These are phyloP conservation scores for Hippocampus guttulatus DNA, from an alignment of 2,113 vertebrate species.

Conservation along the genomic window DNA sequence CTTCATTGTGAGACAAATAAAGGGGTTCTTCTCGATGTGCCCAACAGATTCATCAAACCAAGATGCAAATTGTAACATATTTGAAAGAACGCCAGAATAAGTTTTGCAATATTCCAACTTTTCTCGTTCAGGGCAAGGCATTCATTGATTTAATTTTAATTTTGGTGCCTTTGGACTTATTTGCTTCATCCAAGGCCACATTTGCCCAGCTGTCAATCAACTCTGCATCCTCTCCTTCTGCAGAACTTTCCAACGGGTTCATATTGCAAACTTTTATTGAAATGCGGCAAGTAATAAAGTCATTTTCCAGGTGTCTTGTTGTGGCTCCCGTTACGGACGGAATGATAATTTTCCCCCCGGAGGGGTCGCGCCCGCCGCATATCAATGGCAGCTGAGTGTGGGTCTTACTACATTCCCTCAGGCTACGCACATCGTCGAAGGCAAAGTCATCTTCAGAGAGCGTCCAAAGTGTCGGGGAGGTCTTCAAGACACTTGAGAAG, in stretches of 20 bases:
- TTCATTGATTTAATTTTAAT: neutral
- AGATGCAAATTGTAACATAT: too few species aligned
- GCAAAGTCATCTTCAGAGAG: conserved; percentile 74
- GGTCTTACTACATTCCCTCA: conserved; percentile 72
- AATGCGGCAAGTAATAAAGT: conserved; percentile 66
- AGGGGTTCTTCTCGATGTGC: too few species aligned
- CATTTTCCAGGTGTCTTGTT: conserved; percentile 72
- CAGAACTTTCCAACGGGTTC: conserved; percentile 66
- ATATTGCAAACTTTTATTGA: conserved; percentile 65
- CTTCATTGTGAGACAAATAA: too few species aligned
- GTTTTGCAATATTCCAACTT: neutral
- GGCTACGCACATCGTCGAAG: conserved; percentile 66
- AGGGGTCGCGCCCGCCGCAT: conserved; percentile 62
- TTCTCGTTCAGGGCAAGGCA: neutral
- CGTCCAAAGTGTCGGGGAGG: conserved; percentile 73
- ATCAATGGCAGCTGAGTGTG: conserved; percentile 72
- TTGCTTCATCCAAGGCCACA: conserved; percentile 53
- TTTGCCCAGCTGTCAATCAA: conserved; percentile 64
- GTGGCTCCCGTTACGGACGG: conserved; percentile 70
- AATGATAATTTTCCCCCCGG: conserved; percentile 70
- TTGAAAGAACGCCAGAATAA: too few species aligned
- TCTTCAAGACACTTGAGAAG: conserved; percentile 65
- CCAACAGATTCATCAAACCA: too few species aligned
- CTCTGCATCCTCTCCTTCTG: conserved; percentile 55
- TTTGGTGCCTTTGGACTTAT: neutral